Conservation (phyloP, 2,113 vertebrate species). For the Pollimyrus isidori region DNA sequence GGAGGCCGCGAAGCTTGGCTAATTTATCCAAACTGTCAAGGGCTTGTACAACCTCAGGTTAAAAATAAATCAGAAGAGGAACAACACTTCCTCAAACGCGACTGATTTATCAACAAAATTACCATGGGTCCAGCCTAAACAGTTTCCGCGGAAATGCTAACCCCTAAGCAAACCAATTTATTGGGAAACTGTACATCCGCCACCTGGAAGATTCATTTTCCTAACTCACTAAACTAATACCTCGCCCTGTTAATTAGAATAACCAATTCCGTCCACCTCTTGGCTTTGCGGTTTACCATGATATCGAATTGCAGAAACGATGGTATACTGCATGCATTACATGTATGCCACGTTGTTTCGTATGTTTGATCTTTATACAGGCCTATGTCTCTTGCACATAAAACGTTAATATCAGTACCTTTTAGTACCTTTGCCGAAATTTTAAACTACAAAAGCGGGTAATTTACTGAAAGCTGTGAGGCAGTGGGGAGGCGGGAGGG, state of each 20-base stretch:
- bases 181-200: constrained; percentile 55
- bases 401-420: background rate
- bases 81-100: constrained; percentile 65
- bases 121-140: constrained; percentile 66
- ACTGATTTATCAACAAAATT: constrained; percentile 94
- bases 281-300: constrained; percentile 57
- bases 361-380: background rate
- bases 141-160: constrained; percentile 66
- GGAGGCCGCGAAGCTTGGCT: constrained; percentile 79
- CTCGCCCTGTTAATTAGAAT: constrained; percentile 64
- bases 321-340: background rate
- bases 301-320: constrained; percentile 41
- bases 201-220: constrained; percentile 7
- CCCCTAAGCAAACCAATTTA: constrained; percentile 70
- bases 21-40: constrained; percentile 94
- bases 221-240: constrained; percentile 58
- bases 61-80: constrained; percentile 91
- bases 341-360: background rate
- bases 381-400: background rate
- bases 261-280: constrained; percentile 52
- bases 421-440: constrained; percentile 10
- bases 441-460: constrained; percentile 39
- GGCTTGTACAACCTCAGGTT: constrained; percentile 90
- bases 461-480: constrained; percentile 31
- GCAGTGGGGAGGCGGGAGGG: constrained; percentile 23